Evolutionary conservation across 2,888 invertebrate species (phyloP).

Genomic region (Cylindroiulus punctatus): DNA sequence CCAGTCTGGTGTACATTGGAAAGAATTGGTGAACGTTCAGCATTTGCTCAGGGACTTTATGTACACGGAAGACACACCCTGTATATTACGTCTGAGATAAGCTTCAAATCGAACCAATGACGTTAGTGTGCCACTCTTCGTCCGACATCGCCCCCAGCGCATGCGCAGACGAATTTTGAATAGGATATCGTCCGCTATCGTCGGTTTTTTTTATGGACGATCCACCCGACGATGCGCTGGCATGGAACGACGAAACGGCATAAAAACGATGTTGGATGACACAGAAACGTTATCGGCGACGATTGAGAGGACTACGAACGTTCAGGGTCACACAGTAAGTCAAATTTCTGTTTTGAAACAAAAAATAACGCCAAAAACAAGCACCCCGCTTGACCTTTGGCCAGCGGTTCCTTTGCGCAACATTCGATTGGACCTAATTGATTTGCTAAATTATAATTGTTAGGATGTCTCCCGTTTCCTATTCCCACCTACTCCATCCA

Average conservation of each 20-base stretch:
- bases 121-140: not conserved
- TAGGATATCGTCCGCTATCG: not conserved
- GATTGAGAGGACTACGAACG: conserved; percentile 13
- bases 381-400: not conserved
- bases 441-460: not conserved
- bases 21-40: no score
- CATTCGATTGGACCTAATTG: not conserved
- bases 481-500: not conserved
- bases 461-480: not conserved
- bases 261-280: conserved; percentile 22
- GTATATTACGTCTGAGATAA: not conserved
- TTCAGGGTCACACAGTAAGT: conserved; percentile 21
- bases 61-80: no score
- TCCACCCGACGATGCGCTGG: not conserved
- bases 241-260: conserved; percentile 11
- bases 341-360: not conserved
- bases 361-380: no score
- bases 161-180: not conserved
- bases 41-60: no score
- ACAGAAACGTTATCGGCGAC: conserved; percentile 24
- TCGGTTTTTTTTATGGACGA: not conserved
- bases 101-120: not conserved
- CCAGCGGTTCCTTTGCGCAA: not conserved
- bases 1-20: no score
- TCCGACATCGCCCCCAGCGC: not conserved